Evolutionary conservation across 1,140 invertebrate genomes (phyloP).

Genomic region (Streblospio benedicti): DNA sequence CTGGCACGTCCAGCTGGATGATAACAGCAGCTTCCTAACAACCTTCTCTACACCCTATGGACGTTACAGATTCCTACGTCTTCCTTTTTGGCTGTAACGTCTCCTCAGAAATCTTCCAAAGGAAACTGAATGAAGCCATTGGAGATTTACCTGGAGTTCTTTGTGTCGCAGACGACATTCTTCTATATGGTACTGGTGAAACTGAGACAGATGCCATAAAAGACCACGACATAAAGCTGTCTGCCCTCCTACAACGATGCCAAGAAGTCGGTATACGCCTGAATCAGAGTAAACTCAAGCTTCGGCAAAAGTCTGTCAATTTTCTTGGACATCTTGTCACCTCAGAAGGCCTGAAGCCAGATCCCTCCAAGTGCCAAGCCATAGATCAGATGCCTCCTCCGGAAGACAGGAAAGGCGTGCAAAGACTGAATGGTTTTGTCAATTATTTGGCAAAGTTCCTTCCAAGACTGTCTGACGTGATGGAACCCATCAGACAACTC

Average conservation of each 20-base stretch:
- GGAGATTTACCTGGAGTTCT: constrained; percentile 34
- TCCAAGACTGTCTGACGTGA: constrained; percentile 23
- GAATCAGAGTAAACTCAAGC: no score
- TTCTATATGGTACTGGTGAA: background rate
- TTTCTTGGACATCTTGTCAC: constrained; percentile 43
- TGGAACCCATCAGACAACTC: constrained; percentile 18
- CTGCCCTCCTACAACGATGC: no score
- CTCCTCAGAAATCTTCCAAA: constrained; percentile 36
- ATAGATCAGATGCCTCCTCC: constrained; percentile 26
- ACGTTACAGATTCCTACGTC: constrained; percentile 16
- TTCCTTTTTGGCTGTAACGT: constrained; percentile 23
- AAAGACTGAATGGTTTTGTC: constrained; percentile 8
- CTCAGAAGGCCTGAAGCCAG: constrained; percentile 33
- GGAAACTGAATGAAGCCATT: constrained; percentile 28
- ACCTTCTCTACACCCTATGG: constrained; percentile 21
- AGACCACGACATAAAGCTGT: constrained; percentile 1
- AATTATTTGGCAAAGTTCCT: constrained; percentile 17
- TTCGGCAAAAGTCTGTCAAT: no score
- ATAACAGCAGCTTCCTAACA: constrained; percentile 21
- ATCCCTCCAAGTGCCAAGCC: constrained; percentile 33
- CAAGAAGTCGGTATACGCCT: no score
- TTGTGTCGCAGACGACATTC: constrained; percentile 35
- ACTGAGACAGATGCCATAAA: background rate
- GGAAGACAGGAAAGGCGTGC: constrained; percentile 17
- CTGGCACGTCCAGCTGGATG: constrained; percentile 22